Base-by-base conservation (phyloP, 2,888 invertebrate genomes). In the Cephalotes varians region DNA sequence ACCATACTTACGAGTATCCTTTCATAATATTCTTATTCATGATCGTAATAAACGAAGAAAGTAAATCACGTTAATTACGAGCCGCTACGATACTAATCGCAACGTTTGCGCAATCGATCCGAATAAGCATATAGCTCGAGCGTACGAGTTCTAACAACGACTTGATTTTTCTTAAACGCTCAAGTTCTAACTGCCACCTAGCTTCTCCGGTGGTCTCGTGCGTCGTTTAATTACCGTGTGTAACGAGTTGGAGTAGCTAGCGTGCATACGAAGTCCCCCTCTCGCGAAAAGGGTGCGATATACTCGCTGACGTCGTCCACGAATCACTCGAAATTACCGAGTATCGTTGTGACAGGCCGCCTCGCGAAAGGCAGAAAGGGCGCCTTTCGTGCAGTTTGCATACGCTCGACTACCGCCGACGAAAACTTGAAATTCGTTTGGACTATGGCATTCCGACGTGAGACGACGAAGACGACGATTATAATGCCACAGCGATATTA, bases 151-250 rank as follows among this genome's bases (percentile, higher is more conserved):
- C 90, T 91, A 92, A 91, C 89, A 90, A 87, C 91, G 88, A 89
- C 88, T 88, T 87, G 90, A 91, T 72, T 79, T 56, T 73, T 79
- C 54, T 73, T 73, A 79, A 79, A 79, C 28, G 34, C 2, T 15
- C 77, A 73, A 73, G 74, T 73, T 79, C 74, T 79, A 79, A 87
- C 86, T 85, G 84, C 76, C 86, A 65, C 49, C 81, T 83, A 80
- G 72, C 83, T 81, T 54, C 82, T 71, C 79, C 87, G 88, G 87
- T 91, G 91, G 92, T 93, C 92, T 93, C 94, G 94, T 94, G 94
- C 93, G 93, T 94, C 93, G 93, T 94, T 94, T 94, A 94, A 94
- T 94, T 94, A 94, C 92, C 92, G 93, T 92, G 91, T 92, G 93
- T 94, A 94, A 94, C 94, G 93, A 94, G 94, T 94, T 94, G 92